Conservation (phyloP, 2,797 vertebrate genomes). For the Rousettus madagascariensis region DNA sequence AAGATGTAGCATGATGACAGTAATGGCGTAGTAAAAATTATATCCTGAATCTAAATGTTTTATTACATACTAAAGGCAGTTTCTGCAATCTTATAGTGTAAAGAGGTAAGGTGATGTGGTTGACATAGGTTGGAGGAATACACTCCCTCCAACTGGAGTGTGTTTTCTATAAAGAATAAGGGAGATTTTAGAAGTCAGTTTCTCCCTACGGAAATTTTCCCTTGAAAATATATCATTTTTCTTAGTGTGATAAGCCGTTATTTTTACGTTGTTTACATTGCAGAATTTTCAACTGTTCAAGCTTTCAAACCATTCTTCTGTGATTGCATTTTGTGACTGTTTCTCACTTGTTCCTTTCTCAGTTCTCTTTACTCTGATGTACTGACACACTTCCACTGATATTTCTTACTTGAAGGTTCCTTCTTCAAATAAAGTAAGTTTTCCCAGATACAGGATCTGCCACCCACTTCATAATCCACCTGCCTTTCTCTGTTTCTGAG, state of each 20-base stretch:
- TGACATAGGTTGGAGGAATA: not conserved
- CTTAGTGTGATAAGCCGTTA: not conserved
- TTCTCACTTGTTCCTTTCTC: not conserved
- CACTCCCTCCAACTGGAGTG: not conserved
- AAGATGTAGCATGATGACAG: not conserved
- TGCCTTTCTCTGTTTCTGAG: not conserved
- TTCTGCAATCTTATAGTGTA: not conserved
- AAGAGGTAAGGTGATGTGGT: not conserved
- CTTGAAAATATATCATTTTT: not conserved
- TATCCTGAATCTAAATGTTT: not conserved
- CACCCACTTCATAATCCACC: not conserved
- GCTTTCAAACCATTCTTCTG: not conserved
- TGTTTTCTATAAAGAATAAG: not conserved
- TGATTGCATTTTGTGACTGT: not conserved
- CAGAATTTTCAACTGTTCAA: not conserved
- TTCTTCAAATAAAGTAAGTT: not conserved
- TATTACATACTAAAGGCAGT: not conserved
- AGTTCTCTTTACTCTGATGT: not conserved
- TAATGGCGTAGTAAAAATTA: not conserved
- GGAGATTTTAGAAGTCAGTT: not conserved
- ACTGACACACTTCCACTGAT: not conserved
- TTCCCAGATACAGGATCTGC: not conserved
- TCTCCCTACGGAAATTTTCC: not conserved
- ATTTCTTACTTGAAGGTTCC: not conserved
- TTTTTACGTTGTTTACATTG: not conserved